Evolutionary conservation across 1,140 invertebrate genomes (phyloP), one percentile per base, ranked within the genome.

Genomic region (Eupeodes corollae): DNA sequence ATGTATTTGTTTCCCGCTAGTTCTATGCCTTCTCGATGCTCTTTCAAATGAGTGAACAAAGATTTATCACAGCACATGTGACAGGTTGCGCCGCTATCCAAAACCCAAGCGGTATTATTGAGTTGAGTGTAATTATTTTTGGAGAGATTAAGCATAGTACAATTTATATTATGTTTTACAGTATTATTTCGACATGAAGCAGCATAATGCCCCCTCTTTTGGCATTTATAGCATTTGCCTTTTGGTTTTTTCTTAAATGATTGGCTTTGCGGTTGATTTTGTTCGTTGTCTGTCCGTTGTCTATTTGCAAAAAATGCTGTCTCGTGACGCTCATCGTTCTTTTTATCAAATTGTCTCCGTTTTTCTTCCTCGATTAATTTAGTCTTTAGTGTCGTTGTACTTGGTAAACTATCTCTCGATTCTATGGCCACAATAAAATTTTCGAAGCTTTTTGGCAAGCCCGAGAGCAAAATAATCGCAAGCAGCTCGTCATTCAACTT

Each of bases 361-460:
- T 37, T 43, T 11, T 16, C 14, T 41, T 49, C 42, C 34, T 49
- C 44, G 26, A 42, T 33, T 6, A 49, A 35, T 16, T 45, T 42
- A 1, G 42, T 11, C 33, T 49, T 49, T 26, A 49, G 2, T 14
- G 6, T 31, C 5, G 12, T 15, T 11, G 45, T 37, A 3, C 12
- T 11, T 5, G 48, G 43, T 9, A 49, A 30, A 8, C 10, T 15
- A 39, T 49, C 48, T 12, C 42, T 16, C 2, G 43, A 42, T 37
- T 49, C 48, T 10, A 49, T 45, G 2, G 43, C 48, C 8, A 49
- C 15, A 9, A 49, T 39, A 45, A 49, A 46, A 34, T 46, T 49
- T 30, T 49, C 48, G 13, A 2, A 45, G 3, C 10, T n/a, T 15
- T 35, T 30, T 6, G 48, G 48, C 12, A 49, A 15, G 11, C 43